Base-by-base conservation (phyloP, 1,140 invertebrate genomes). In the Coptotermes formosanus region DNA sequence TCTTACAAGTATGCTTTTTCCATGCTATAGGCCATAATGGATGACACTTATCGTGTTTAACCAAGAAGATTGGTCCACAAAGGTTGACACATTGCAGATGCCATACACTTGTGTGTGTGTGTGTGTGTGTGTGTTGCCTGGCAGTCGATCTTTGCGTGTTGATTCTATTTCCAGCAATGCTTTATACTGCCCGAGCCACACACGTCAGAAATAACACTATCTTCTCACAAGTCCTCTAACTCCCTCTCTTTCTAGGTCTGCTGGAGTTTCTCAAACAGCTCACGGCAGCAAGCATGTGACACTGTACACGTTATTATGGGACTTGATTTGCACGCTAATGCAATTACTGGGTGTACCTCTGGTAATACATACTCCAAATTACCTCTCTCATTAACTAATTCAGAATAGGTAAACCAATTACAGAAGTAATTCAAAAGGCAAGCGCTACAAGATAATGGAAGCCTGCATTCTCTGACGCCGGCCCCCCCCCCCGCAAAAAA, bases 131-230 rank as follows among this genome's bases (percentile, higher is more conserved):
- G 45, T 16, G 14, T 48, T 48, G 45, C 45, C 45, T 48, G 45
- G 14, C 6, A 16, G 59, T 64, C 19, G 64, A 25, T 75, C 64
- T 55, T 21, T 16, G 64, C n/a, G n/a, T 75, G 64, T 30, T 25
- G 64, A 30, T 30, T 25, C 64, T 75, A 75, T 75, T 75, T 75
- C 64, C 19, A 75, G 25, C 64, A 75, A 75, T 75, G 64, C 64
- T 30, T 30, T n/a, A 75, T 75, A 75, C 25, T n/a, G 9, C 25
- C 64, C 7, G 25, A 75, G 8, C 8, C n/a, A 75, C 64, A 75
- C 64, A 75, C 64, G 64, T 75, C 64, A 75, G 64, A 75, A 75
- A 75, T 75, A 75, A 75, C 64, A 75, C 8, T 14, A 75, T 75
- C 64, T n/a, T 25, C 25, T 75, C 64, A 12, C 52, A 55, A 19